phyloP scores from a whole-genome alignment of 2,113 vertebrate genomes.

The Varanus komodoensis region DNA sequence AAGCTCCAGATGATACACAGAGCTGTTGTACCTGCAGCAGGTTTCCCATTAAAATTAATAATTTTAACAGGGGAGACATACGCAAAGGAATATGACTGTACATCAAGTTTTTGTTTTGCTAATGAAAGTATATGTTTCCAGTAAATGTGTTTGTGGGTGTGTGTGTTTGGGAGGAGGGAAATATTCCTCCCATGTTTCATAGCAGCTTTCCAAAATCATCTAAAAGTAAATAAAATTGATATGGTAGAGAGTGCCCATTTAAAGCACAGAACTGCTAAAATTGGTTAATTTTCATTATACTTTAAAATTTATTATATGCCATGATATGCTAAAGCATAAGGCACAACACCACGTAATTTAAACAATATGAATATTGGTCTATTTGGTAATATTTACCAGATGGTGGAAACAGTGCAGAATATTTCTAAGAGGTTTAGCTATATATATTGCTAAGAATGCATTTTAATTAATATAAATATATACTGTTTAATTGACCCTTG shows the following conservation, averaged over 20 bases:
- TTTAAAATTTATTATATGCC: constrained; percentile 8
- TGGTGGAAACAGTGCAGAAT: background rate
- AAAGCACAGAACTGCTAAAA: constrained; percentile 41
- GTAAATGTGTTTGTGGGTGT: no score
- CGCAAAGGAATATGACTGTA: background rate
- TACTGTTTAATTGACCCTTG: background rate
- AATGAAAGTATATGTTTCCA: background rate
- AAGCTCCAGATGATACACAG: background rate
- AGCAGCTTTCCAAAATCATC: background rate
- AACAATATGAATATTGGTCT: constrained; percentile 45
- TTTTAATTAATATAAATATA: background rate
- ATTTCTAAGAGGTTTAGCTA: fast-evolving
- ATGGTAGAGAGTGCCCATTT: background rate
- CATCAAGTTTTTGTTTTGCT: background rate
- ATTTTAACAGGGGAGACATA: background rate
- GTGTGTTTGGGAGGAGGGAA: no score
- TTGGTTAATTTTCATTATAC: background rate
- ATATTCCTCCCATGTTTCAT: background rate
- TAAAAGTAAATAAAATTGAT: background rate
- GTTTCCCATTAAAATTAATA: background rate
- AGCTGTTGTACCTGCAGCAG: background rate
- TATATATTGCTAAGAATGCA: constrained; percentile 5
- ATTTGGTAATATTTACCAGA: constrained; percentile 49
- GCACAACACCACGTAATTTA: background rate
- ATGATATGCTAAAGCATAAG: constrained; percentile 28